Conservation (phyloP, 2,797 vertebrate genomes). For the Hemitrygon akajei region DNA sequence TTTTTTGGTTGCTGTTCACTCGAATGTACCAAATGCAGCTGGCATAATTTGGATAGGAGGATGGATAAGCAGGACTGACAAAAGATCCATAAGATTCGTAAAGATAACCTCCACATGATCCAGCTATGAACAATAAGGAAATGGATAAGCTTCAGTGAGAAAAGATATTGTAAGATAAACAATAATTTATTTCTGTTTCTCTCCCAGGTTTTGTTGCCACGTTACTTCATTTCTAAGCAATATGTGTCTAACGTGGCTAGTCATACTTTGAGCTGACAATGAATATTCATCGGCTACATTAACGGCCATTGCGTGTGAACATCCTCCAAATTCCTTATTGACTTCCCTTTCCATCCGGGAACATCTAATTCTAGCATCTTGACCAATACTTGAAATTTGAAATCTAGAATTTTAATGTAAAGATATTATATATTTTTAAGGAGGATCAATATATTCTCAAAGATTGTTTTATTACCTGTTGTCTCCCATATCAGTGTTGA, state of each 20-base stretch:
- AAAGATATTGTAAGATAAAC: not conserved
- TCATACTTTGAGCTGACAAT: not conserved
- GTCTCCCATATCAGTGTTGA: no score
- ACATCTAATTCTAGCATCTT: not conserved
- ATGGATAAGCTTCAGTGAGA: not conserved
- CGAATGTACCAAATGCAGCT: conserved; percentile 58
- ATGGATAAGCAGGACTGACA: conserved; percentile 56
- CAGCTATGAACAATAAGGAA: not conserved
- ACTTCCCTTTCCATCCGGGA: not conserved
- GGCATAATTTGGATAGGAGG: conserved; percentile 45
- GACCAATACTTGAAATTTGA: no score
- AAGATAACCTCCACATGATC: conserved; percentile 51
- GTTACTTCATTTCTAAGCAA: not conserved
- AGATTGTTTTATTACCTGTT: no score
- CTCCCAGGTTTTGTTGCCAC: not conserved
- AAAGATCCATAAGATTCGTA: conserved; percentile 47
- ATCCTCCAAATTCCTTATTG: no score
- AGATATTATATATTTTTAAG: no score
- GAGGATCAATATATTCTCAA: no score
- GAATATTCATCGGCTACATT: not conserved
- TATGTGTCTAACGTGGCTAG: not conserved
- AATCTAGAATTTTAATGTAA: no score
- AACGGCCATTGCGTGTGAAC: not conserved
- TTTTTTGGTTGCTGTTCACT: conserved; percentile 48
- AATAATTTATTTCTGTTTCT: not conserved